Evolutionary conservation across 2,888 invertebrate genomes (phyloP).

Genomic region (Mesorhabditis sp.): DNA sequence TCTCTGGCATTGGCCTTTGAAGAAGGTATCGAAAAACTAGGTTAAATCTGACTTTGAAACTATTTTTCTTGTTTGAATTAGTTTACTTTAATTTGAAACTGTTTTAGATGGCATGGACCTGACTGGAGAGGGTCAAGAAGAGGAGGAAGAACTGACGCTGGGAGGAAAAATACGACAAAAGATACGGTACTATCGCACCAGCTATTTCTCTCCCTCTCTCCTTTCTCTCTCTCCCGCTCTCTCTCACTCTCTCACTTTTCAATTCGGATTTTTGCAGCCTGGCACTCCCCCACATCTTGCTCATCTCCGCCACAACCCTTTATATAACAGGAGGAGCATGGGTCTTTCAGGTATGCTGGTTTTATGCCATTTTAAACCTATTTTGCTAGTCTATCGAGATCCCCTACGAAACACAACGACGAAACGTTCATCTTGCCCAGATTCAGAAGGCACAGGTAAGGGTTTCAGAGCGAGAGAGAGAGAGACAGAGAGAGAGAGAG

Average conservation of each 20-base stretch:
- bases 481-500: neutral
- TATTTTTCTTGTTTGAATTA: too few relatives aligned
- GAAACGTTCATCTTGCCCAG: constrained; percentile 24
- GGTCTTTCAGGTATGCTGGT: constrained; percentile 15
- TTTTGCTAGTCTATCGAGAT: constrained; percentile 20
- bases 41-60: too few relatives aligned
- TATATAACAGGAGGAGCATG: constrained; percentile 44
- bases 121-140: neutral
- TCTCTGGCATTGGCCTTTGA: too few relatives aligned
- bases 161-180: neutral
- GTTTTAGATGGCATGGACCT: constrained; percentile 3
- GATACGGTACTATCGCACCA: neutral
- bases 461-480: neutral
- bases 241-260: too few relatives aligned
- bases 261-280: constrained; percentile 18
- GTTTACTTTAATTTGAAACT: too few relatives aligned
- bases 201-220: too few relatives aligned
- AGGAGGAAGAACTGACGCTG: neutral
- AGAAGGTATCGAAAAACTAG: too few relatives aligned
- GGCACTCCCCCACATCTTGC: constrained; percentile 46
- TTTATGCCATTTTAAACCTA: neutral
- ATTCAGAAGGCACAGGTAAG: constrained; percentile 29
- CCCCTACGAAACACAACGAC: constrained; percentile 34
- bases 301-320: constrained; percentile 41
- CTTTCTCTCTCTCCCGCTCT: too few relatives aligned